Percentiles rank a stretch among this genome's conserved stretches.
Evolutionary conservation across 1,140 invertebrate species (phyloP).

Genomic region (Drosophila lowei): DNA sequence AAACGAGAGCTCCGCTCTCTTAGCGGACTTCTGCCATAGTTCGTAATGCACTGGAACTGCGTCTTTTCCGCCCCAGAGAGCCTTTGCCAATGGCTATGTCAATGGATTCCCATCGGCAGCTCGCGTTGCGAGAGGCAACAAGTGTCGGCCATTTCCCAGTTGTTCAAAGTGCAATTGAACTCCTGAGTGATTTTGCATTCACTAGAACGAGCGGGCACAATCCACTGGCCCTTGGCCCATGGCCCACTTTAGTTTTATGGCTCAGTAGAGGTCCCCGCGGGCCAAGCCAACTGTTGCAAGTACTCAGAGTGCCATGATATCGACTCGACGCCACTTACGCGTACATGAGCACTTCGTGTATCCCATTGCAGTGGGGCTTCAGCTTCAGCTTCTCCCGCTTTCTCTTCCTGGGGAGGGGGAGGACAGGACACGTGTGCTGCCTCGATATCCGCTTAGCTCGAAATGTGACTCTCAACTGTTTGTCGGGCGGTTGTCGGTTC

Average conservation of each 20-base stretch:
- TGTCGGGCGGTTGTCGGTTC: conserved; percentile 4
- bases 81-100: no score
- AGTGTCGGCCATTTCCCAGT: neutral
- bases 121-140: conserved; percentile 2
- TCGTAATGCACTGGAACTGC: neutral
- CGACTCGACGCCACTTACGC: no score
- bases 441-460: conserved; percentile 10
- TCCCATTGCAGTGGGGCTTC: no score
- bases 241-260: conserved; percentile 14
- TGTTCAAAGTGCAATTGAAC: conserved; percentile 3
- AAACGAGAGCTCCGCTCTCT: neutral
- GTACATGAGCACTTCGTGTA: no score
- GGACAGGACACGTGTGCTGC: conserved; percentile 1
- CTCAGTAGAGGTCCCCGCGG: no score
- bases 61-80: no score
- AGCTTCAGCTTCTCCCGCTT: no score
- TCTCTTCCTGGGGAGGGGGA: no score
- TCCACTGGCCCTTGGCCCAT: no score
- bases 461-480: conserved; percentile 26
- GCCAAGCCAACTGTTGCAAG: no score
- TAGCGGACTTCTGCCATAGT: neutral
- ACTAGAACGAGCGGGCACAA: no score
- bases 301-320: no score
- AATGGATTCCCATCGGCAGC: neutral
- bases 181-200: neutral